These are phyloP conservation scores for Megalops atlanticus DNA, from an alignment of 2,113 vertebrate species.

Conservation along the genomic window DNA sequence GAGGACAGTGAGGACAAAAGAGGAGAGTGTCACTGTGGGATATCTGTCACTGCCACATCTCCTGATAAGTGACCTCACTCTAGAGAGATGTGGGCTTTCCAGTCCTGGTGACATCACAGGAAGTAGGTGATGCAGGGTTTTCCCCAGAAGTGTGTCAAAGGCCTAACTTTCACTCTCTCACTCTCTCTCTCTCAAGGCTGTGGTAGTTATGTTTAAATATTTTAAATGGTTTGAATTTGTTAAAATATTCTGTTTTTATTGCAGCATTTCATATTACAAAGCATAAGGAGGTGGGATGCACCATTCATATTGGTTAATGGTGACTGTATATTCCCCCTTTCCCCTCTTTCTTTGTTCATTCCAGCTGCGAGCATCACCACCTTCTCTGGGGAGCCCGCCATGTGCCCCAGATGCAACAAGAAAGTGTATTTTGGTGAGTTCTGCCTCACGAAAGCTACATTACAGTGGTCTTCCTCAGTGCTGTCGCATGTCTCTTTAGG, in stretches of 20 bases:
- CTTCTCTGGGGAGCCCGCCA: slow-evolving; percentile 91
- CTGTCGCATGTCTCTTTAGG: too few species aligned
- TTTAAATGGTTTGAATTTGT: too few species aligned
- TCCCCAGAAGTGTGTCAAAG: slow-evolving; percentile 29
- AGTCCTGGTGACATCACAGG: slow-evolving; percentile 6
- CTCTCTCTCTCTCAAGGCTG: neutral
- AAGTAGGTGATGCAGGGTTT: slow-evolving; percentile 10
- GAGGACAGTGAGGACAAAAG: neutral
- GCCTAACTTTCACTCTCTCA: slow-evolving; percentile 4
- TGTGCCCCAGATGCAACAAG: slow-evolving; percentile 91
- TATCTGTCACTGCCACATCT: neutral
- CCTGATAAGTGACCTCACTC: neutral
- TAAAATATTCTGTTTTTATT: too few species aligned
- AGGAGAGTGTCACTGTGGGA: neutral
- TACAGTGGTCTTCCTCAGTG: too few species aligned
- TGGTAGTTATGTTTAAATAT: neutral
- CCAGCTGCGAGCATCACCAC: slow-evolving; percentile 89
- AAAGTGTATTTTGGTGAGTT: slow-evolving; percentile 94
- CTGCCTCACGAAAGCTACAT: neutral
- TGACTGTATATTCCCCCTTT: neutral
- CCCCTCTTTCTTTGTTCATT: neutral
- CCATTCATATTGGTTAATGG: neutral
- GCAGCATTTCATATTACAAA: too few species aligned
- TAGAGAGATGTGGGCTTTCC: slow-evolving; percentile 26
- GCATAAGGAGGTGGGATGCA: neutral